Evolutionary conservation across 2,888 invertebrate genomes (phyloP), one percentile per base, ranked within the genome.

Genomic region (Nemotelus pantherinus): DNA sequence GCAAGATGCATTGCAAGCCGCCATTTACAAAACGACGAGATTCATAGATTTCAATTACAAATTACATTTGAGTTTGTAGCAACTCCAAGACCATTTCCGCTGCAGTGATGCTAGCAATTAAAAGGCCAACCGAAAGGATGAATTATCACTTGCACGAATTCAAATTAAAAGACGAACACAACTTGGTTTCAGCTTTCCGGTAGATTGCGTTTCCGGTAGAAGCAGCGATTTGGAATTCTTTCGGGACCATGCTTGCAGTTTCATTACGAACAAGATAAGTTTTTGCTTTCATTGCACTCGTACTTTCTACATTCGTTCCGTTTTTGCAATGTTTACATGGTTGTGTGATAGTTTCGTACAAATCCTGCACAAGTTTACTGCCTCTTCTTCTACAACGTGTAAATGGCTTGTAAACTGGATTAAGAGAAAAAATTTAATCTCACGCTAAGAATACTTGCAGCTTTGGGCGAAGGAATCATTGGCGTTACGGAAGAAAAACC

Each of bases 91-190:
- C 25, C 25, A 25, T 25, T 25, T 25, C 25, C 25, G 25, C 25
- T 25, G 25, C 25, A 25, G 25, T 25, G 25, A 25, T 25, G 25
- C 25, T n/a, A 68, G 53, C 68, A 3, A 68, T 68, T 68, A 50
- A 68, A 68, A 68, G 3, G 4, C 25, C 41, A 68, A 68, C 48
- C 39, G 47, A 45, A 45, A 65, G 65, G 65, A 65, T 65, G 53
- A 68, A 68, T 68, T 68, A 68, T 50, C 50, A 68, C 68, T 68
- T 68, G 53, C 39, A 68, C 68, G 48, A 68, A 50, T 68, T 65
- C 65, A 45, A 65, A 65, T 65, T 65, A 47, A 65, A 65, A 65
- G 41, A 44, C 65, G 10, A 47, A 47, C 65, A 10, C 9, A 58
- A 58, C 58, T 10, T 10, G 65, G 7, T 65, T 45, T 41, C 43